These are phyloP conservation scores for Calameuta idolon DNA, from an alignment of 2,888 invertebrate species.

Conservation along the genomic window DNA sequence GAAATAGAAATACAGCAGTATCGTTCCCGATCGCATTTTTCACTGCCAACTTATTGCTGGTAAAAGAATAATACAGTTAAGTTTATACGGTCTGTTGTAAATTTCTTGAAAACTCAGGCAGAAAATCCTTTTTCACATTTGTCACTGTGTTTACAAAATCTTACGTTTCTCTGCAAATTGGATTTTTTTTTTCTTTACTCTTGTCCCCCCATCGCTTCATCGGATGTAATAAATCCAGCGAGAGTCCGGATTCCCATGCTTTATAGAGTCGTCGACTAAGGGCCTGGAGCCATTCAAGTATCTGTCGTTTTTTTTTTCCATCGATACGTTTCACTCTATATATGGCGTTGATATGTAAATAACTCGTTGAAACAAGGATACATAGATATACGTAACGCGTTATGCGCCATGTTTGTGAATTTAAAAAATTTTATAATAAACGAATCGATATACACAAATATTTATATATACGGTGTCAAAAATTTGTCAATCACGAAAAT, in stretches of 20 bases:
- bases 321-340: constrained; percentile 21
- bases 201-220: not conserved
- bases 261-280: not conserved
- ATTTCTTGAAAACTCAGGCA: not conserved
- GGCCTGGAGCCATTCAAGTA: constrained; percentile 1
- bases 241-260: constrained; percentile 8
- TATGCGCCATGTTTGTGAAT: not conserved
- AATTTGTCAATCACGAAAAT: not conserved
- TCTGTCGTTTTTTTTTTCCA: constrained; percentile 13
- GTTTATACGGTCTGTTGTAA: not conserved
- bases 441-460: not conserved
- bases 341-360: constrained; percentile 18
- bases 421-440: not conserved
- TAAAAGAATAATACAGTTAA: not conserved
- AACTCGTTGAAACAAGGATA: not conserved
- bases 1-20: not conserved
- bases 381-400: not conserved
- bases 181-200: not conserved
- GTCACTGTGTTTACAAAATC: not conserved
- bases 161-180: not conserved
- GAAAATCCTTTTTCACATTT: not conserved
- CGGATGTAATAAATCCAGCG: not conserved
- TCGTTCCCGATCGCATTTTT: not conserved
- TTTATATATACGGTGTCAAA: not conserved
- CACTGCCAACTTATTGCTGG: not conserved